Conservation (phyloP, 2,113 vertebrate species). For the Climacteris rufus region DNA sequence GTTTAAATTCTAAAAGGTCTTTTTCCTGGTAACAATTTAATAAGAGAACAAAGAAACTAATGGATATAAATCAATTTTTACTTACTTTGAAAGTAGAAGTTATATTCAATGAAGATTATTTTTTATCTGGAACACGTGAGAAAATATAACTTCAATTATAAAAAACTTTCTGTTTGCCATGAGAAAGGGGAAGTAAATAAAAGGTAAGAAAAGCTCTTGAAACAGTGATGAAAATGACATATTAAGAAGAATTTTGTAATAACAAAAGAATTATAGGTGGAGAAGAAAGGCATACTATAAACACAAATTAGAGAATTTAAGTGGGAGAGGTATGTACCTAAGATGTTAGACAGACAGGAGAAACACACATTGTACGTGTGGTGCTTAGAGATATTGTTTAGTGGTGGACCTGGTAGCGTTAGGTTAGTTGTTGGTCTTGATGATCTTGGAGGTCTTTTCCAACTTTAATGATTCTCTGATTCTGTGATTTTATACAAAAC, state of each 20-base stretch:
- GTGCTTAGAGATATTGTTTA: background rate
- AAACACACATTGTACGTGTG: background rate
- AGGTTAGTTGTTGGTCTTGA: background rate
- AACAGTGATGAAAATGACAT: background rate
- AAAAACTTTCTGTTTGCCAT: background rate
- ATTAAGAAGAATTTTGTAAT: background rate
- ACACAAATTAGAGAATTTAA: background rate
- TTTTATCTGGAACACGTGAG: background rate
- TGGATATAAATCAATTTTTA: background rate
- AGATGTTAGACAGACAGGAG: background rate
- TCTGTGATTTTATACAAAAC: background rate
- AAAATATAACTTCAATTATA: background rate
- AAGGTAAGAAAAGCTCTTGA: background rate
- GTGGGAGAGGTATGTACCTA: background rate
- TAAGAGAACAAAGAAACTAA: background rate
- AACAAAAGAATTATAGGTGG: background rate
- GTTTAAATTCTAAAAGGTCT: background rate
- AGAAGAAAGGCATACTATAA: background rate
- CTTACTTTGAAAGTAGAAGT: background rate
- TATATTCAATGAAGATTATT: background rate
- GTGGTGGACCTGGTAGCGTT: accelerated
- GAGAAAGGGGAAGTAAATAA: background rate
- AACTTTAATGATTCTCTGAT: background rate
- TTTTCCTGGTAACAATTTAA: background rate
- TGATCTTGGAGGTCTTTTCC: background rate